Evolutionary conservation across 1,140 invertebrate species (phyloP).

Genomic region (Caenorhabditis briggsae): DNA sequence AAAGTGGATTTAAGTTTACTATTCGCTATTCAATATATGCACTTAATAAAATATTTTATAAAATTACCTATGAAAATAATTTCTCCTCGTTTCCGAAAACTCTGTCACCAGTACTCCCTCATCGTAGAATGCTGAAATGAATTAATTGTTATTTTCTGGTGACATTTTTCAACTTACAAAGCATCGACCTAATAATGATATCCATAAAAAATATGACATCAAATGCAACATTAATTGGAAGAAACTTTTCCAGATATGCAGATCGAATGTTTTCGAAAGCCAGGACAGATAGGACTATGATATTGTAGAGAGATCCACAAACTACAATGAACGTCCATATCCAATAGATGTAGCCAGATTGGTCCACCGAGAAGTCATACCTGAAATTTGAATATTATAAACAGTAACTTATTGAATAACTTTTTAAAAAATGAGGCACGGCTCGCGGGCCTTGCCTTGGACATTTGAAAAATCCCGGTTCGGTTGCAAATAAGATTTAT

Average conservation of each 20-base stretch:
- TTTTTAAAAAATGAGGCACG: too few relatives aligned
- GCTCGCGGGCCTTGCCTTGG: too few relatives aligned
- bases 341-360: constrained; percentile 49
- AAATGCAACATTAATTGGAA: constrained; percentile 33
- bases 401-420: too few relatives aligned
- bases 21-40: too few relatives aligned
- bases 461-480: too few relatives aligned
- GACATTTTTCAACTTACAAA: neutral
- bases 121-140: constrained; percentile 32
- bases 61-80: constrained; percentile 31
- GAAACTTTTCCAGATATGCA: neutral
- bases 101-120: constrained; percentile 16
- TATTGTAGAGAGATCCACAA: constrained; percentile 32
- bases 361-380: constrained; percentile 14
- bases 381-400: neutral
- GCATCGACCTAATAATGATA: neutral
- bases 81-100: neutral
- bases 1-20: too few relatives aligned
- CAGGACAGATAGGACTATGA: constrained; percentile 9
- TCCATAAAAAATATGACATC: constrained; percentile 15
- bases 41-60: neutral
- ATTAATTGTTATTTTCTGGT: too few relatives aligned
- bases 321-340: constrained; percentile 31
- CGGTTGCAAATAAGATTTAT: too few relatives aligned
- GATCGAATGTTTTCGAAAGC: constrained; percentile 34